Evolutionary conservation across 2,113 vertebrate species (phyloP), one percentile per base, ranked within the genome.

Genomic region (Chitala chitala): DNA sequence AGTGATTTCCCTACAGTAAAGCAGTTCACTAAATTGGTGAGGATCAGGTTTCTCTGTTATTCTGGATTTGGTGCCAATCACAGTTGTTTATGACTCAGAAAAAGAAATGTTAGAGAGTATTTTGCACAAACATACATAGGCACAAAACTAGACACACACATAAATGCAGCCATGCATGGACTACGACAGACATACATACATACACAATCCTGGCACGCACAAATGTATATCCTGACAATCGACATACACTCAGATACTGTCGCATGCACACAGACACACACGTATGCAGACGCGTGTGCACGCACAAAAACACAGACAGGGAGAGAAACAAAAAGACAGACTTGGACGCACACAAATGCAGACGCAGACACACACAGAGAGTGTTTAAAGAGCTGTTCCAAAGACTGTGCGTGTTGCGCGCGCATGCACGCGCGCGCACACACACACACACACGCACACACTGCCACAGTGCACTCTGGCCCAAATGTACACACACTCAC

Each of bases 1-100:
- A 20, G 76, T 71, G 83, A 78, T 82, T 84, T 84, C 79, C 75
- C 77, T 81, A 79, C 81, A 85, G 83, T 84, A 80, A 80, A 56
- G 78, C 78, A 73, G 15, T 82, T 80, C 81, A 51, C 73, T 55
- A 78, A 73, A 65, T 69, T 65, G 76, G 75, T 75, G 72, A 29
- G 77, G 75, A 84, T 84, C 80, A n/a, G 70, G 54, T 86, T 81
- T 83, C 80, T 59, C 31, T 80, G 68, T 58, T 80, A 76, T n/a
- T 73, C 50, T 51, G 58, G 71, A 78, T 76, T 2, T 48, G 22
- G 73, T 83, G 84, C 86, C 84, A 86, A 79, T 70, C 80, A 82
- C 82, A 80, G 83, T 73, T 82, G 76, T 78, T 77, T 72, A 68
- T 33, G 76, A 69, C 74, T 81, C 74, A 59, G 76, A 78, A 81